Evolutionary conservation across 2,113 vertebrate species (phyloP).

Genomic region (Trichechus manatus): DNA sequence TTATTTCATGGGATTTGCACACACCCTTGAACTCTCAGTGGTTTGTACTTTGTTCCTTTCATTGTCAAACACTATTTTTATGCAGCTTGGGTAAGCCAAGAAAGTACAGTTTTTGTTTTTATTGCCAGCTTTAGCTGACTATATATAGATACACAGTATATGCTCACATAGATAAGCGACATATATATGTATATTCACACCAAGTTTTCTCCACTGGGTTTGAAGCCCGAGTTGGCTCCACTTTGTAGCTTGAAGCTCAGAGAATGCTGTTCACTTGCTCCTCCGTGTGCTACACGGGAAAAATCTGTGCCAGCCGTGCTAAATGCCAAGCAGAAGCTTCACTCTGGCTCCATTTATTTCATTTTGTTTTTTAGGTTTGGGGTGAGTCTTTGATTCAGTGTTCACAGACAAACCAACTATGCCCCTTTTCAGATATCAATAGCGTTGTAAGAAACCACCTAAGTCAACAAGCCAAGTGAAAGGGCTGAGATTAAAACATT

Average conservation of each 20-base stretch:
- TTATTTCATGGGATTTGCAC: background rate
- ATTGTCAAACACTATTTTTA: slow-evolving; percentile 54
- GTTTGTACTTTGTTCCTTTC: slow-evolving; percentile 15
- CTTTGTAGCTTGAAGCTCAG: background rate
- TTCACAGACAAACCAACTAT: background rate
- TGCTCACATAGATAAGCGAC: background rate
- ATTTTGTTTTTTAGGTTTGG: background rate
- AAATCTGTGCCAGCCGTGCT: slow-evolving; percentile 23
- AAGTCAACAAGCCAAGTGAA: background rate
- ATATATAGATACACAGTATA: slow-evolving; percentile 43
- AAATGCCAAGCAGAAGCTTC: slow-evolving; percentile 2
- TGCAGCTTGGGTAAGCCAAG: slow-evolving; percentile 48
- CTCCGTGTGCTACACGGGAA: background rate
- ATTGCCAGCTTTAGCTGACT: slow-evolving; percentile 49
- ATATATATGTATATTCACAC: slow-evolving; percentile 21
- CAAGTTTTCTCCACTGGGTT: slow-evolving; percentile 24
- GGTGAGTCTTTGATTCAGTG: background rate
- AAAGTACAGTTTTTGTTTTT: slow-evolving; percentile 44
- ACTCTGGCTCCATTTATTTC: background rate
- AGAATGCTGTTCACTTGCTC: slow-evolving; percentile 53
- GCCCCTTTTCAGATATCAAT: slow-evolving; percentile 31
- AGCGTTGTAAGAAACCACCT: background rate
- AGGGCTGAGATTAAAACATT: background rate
- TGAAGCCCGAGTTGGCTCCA: slow-evolving; percentile 52
- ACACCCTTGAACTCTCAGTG: background rate